These are phyloP conservation scores for Motacilla alba DNA, from an alignment of 2,113 vertebrate species.

Conservation along the genomic window DNA sequence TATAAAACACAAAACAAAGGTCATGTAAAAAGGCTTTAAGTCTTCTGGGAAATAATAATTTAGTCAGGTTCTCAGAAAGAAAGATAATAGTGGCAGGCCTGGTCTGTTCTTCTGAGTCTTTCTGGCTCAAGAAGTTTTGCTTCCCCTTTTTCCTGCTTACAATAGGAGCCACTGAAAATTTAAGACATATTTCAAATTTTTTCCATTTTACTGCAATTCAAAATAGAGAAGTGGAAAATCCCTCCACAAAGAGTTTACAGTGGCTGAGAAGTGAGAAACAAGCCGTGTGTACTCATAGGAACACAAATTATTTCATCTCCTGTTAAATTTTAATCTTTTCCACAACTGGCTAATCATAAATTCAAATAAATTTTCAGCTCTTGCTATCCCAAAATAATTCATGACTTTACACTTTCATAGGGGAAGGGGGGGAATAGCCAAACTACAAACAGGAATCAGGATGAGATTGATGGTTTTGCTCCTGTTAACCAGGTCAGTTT, in stretches of 20 bases:
- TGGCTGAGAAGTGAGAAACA: not conserved
- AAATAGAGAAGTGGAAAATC: not conserved
- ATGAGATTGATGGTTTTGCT: not conserved
- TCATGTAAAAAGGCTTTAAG: constrained; percentile 18
- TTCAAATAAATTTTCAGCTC: not conserved
- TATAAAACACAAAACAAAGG: constrained; percentile 34
- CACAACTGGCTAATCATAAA: not conserved
- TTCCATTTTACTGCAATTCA: not conserved
- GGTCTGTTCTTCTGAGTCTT: not conserved
- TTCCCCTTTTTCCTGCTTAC: not conserved
- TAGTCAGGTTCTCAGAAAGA: not conserved
- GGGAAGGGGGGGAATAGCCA: not conserved
- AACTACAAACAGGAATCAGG: not conserved
- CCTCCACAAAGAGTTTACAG: not conserved
- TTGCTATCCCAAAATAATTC: fast-evolving
- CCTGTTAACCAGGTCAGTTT: not conserved
- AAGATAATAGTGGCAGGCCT: not conserved
- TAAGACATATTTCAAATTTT: not conserved
- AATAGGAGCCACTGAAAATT: not conserved
- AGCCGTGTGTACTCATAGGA: not conserved
- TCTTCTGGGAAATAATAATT: constrained; percentile 35
- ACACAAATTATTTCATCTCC: not conserved
- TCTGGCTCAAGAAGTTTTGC: not conserved
- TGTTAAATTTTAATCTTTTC: not conserved
- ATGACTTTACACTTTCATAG: not conserved